Base-by-base conservation (phyloP, 2,888 invertebrate species). In the Lithophane leautieri region DNA sequence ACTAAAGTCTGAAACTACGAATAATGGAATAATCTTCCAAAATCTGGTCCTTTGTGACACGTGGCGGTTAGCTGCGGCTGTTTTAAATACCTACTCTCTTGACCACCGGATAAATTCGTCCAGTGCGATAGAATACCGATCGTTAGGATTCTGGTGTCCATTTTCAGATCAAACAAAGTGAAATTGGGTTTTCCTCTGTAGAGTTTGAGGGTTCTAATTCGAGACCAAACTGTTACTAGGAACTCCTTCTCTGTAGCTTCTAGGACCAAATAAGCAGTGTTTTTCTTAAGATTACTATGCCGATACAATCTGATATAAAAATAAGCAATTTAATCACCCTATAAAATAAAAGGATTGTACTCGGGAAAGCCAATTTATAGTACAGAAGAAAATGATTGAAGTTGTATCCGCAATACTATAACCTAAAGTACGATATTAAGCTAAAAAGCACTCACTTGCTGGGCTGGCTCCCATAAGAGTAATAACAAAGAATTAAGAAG, bases 31-130 rank as follows among this genome's bases (percentile, higher is more conserved):
- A 73, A 70, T 73, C 34, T 73, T 47, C 58, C 66, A 47, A 71
- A 82, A 79, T 25, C 40, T 82, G 69, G 75, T 83, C 75, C 75
- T 83, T 79, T 79, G 73, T 70, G 56, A 47, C 25, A 50, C 44
- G 19, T 61, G 40, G 58, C 34, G 63, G 70, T 61, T 28, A 50
- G 62, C 50, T 19, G 19, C 34, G 34, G 44, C 61, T 61, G 62
- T 70, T 82, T 73, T 54, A 47, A 47, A 52, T 70, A 25, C 54
- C n/a, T 28, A 73, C 50, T 68, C 67, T 63, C 44, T 44, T 58
- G 56, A 83, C 73, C 76, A 52, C 54, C 50, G 40, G n/a, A 81
- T 52, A 52, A 54, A 56, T 56, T 58, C n/a, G 52, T 69, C 58
- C 25, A 28, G 28, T 22, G 52, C 52, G 58, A 52, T 65, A 52